These are phyloP conservation scores for Thymelicus lineola DNA, from an alignment of 2,888 invertebrate species.

Conservation along the genomic window DNA sequence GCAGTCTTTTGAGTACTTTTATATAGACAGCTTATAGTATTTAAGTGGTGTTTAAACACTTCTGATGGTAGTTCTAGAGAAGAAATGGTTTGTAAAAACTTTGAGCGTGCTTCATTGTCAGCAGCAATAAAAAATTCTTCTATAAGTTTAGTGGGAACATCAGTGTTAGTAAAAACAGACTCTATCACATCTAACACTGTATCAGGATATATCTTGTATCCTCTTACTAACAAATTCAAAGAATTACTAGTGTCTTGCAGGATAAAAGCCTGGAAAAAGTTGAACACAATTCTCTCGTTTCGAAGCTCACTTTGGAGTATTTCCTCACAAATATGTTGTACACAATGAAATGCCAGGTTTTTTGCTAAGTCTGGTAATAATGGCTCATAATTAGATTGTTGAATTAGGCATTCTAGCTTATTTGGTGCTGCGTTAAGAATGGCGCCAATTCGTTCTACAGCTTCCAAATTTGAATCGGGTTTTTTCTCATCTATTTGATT, in stretches of 20 bases:
- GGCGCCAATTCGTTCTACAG: constrained; percentile 11
- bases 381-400: not conserved
- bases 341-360: constrained; percentile 47
- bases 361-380: constrained; percentile 49
- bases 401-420: not conserved
- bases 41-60: constrained; percentile 58
- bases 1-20: constrained; percentile 57
- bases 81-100: constrained; percentile 52
- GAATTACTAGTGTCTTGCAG: constrained; percentile 54
- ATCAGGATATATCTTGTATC: constrained; percentile 47
- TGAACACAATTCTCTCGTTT: constrained; percentile 45
- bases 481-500: no score
- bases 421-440: not conserved
- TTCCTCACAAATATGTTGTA: constrained; percentile 56
- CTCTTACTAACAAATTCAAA: constrained; percentile 59
- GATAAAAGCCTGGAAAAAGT: constrained; percentile 53
- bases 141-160: constrained; percentile 55
- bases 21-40: constrained; percentile 59
- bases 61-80: constrained; percentile 50
- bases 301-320: constrained; percentile 48
- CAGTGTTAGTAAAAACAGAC: constrained; percentile 53
- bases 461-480: not conserved
- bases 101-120: constrained; percentile 43
- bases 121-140: constrained; percentile 57
- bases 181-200: constrained; percentile 53